Evolutionary conservation across 2,797 vertebrate species (phyloP).

Genomic region (Xenops minutus): DNA sequence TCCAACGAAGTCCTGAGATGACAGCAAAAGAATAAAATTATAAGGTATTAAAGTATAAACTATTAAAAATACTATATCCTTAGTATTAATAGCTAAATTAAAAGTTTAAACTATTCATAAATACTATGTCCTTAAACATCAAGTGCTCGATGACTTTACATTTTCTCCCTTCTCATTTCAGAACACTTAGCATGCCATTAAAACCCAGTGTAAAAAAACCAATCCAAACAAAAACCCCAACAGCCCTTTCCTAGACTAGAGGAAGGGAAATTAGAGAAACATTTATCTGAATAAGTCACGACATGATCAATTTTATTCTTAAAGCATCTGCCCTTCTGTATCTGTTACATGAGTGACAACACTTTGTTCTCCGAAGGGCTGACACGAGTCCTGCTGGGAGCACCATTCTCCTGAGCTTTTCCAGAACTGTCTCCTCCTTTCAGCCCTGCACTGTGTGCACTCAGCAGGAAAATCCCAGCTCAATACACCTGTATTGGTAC

Average conservation of each 20-base stretch:
- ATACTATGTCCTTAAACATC: neutral
- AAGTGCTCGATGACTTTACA: neutral
- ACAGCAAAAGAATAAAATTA: conserved; percentile 66
- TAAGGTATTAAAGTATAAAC: neutral
- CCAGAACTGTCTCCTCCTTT: neutral
- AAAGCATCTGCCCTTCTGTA: neutral
- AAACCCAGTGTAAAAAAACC: neutral
- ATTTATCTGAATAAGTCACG: neutral
- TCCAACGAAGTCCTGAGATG: conserved; percentile 74
- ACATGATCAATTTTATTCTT: neutral
- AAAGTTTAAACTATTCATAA: neutral
- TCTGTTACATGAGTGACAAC: accelerated
- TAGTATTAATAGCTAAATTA: neutral
- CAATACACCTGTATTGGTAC: neutral
- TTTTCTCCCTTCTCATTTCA: neutral
- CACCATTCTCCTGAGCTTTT: neutral
- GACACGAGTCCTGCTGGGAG: neutral
- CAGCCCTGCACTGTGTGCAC: too few species aligned
- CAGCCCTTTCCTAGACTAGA: neutral
- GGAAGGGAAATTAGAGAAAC: neutral
- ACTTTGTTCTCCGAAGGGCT: neutral
- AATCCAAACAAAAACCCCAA: neutral
- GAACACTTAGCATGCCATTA: conserved; percentile 7
- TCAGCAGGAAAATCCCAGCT: neutral
- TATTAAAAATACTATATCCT: neutral